These are phyloP conservation scores for Gambusia yucatana DNA, from an alignment of 2,797 vertebrate genomes.

Conservation along the genomic window DNA sequence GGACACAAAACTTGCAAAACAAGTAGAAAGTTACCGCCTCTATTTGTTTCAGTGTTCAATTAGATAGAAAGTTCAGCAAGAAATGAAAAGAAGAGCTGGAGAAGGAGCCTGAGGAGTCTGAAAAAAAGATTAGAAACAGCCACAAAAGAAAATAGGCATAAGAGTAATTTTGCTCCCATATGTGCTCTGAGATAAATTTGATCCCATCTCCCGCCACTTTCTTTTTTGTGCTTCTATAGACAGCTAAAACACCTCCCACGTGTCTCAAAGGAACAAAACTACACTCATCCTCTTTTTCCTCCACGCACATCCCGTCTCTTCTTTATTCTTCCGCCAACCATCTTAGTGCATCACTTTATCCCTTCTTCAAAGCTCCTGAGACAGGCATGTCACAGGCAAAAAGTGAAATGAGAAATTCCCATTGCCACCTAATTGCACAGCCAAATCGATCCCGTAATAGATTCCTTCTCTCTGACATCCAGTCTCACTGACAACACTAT, in stretches of 20 bases:
- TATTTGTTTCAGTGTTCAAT: conserved; percentile 6
- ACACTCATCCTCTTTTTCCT: conserved; percentile 16
- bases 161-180: background rate
- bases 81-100: conserved; percentile 10
- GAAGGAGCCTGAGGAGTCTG: conserved; percentile 8
- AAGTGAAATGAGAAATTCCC: conserved; percentile 72
- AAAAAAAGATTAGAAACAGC: conserved; percentile 18
- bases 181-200: conserved; percentile 7
- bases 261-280: conserved; percentile 37
- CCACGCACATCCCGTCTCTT: conserved; percentile 44
- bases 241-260: conserved; percentile 23
- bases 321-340: conserved; percentile 52
- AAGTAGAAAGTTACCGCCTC: conserved; percentile 1
- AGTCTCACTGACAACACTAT: conserved; percentile 70
- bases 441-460: conserved; percentile 78
- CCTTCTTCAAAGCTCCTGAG: conserved; percentile 61
- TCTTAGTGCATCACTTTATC: conserved; percentile 65
- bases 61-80: conserved; percentile 18
- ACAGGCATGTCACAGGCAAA: conserved; percentile 62
- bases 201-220: conserved; percentile 1
- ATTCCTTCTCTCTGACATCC: conserved; percentile 67
- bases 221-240: conserved; percentile 22
- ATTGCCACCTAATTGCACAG: conserved; percentile 65
- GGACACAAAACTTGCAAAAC: conserved; percentile 3
- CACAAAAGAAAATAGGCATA: conserved; percentile 21